Conservation (phyloP, 1,140 invertebrate species). For the Anastrepha obliqua region DNA sequence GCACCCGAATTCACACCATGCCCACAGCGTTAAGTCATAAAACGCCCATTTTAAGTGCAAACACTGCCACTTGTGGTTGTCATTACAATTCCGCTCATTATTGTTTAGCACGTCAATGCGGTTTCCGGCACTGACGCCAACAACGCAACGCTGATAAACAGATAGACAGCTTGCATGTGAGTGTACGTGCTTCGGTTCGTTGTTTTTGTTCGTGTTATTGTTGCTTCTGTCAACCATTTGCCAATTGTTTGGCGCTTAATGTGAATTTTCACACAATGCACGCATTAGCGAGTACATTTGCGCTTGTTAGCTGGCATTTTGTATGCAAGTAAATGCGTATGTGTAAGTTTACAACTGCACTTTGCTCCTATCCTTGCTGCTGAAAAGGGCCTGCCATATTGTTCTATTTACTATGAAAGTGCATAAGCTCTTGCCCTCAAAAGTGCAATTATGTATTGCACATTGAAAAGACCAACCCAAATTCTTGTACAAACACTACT, state of each 20-base stretch:
- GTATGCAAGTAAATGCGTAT: neutral
- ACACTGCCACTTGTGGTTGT: neutral
- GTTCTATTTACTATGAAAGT: neutral
- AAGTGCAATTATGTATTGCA: too few species aligned
- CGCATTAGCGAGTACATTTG: neutral
- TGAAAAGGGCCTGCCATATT: neutral
- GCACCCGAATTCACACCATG: neutral
- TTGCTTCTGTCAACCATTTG: slow-evolving; percentile 7
- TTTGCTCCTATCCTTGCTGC: neutral
- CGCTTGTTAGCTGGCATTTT: neutral
- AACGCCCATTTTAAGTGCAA: neutral
- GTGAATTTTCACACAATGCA: slow-evolving; percentile 19
- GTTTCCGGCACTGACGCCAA: neutral
- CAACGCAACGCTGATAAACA: neutral
- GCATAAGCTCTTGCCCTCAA: too few species aligned
- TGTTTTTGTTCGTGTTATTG: neutral
- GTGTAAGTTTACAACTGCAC: neutral
- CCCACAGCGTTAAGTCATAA: neutral
- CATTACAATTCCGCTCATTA: slow-evolving; percentile 13
- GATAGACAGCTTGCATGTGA: neutral
- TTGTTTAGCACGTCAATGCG: slow-evolving; percentile 32
- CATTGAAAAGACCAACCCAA: too few species aligned
- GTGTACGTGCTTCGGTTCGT: neutral
- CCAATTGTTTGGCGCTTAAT: slow-evolving; percentile 18
- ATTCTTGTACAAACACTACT: neutral